Conservation (phyloP, 2,888 invertebrate species). For the Hydraecia micacea region DNA sequence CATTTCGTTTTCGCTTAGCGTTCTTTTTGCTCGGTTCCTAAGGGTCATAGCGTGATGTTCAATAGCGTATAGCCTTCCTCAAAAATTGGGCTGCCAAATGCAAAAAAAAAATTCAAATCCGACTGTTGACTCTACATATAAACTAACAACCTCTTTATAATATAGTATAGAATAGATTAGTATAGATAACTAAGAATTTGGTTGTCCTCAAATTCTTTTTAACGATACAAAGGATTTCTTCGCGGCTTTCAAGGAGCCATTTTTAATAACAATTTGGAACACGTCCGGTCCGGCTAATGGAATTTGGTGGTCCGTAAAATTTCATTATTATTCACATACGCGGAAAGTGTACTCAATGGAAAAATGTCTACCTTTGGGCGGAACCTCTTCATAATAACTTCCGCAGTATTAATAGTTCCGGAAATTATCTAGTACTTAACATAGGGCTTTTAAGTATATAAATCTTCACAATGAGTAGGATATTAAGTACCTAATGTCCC, state of each 20-base stretch:
- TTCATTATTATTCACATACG: conserved; percentile 45
- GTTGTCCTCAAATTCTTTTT: neutral
- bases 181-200: neutral
- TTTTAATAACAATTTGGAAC: conserved; percentile 44
- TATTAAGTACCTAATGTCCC: conserved; percentile 3
- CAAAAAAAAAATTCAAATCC: no score
- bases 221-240: neutral
- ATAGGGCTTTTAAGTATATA: conserved; percentile 1
- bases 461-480: conserved; percentile 10
- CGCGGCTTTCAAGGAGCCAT: conserved; percentile 3
- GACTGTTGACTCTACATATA: no score
- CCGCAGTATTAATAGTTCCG: conserved; percentile 35
- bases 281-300: conserved; percentile 43
- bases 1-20: no score
- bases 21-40: no score
- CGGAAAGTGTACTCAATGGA: conserved; percentile 22
- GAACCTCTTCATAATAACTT: conserved; percentile 17
- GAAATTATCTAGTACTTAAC: conserved; percentile 41
- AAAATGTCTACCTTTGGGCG: conserved; percentile 17
- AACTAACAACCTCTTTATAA: no score
- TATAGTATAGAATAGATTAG: no score
- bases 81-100: no score
- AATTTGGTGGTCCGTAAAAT: conserved; percentile 50
- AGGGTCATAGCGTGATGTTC: no score
- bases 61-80: no score